Evolutionary conservation across 1,140 invertebrate genomes (phyloP).

Genomic region (Polypedilum vanderplanki): DNA sequence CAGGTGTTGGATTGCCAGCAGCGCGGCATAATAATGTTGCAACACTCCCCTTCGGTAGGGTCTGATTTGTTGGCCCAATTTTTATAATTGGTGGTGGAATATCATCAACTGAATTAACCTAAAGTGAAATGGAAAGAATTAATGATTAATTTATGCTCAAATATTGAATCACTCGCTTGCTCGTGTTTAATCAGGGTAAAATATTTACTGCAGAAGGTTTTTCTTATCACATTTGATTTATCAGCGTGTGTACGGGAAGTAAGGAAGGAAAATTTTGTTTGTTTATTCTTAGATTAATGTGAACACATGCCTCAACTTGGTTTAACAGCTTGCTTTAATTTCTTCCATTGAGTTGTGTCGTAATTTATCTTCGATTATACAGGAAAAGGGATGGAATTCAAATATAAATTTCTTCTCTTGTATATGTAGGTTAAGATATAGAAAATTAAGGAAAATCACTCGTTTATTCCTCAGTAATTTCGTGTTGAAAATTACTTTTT

Average conservation of each 20-base stretch:
- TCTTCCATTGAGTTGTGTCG: not conserved
- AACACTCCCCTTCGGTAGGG: slow-evolving; percentile 68
- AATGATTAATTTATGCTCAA: slow-evolving; percentile 14
- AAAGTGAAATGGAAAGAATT: slow-evolving; percentile 31
- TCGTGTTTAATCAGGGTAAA: not conserved
- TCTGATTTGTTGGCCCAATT: slow-evolving; percentile 85
- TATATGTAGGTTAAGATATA: not conserved
- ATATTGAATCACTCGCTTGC: not conserved
- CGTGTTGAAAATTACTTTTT: no score
- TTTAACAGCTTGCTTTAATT: slow-evolving; percentile 13
- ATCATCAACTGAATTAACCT: slow-evolving; percentile 68
- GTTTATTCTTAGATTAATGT: not conserved
- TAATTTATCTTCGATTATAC: slow-evolving; percentile 19
- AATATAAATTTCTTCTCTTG: not conserved
- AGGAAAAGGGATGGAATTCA: slow-evolving; percentile 2
- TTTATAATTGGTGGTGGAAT: slow-evolving; percentile 84
- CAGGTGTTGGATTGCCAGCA: slow-evolving; percentile 58
- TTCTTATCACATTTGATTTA: slow-evolving; percentile 13
- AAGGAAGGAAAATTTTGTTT: not conserved
- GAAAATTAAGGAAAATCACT: not conserved
- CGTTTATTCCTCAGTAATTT: no score
- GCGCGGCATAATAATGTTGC: slow-evolving; percentile 78
- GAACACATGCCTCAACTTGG: not conserved
- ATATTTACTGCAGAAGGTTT: not conserved
- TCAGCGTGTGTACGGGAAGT: not conserved